Evolutionary conservation across 2,797 vertebrate genomes (phyloP), one percentile per base, ranked within the genome.

Genomic region (Melanotaenia boesemani): DNA sequence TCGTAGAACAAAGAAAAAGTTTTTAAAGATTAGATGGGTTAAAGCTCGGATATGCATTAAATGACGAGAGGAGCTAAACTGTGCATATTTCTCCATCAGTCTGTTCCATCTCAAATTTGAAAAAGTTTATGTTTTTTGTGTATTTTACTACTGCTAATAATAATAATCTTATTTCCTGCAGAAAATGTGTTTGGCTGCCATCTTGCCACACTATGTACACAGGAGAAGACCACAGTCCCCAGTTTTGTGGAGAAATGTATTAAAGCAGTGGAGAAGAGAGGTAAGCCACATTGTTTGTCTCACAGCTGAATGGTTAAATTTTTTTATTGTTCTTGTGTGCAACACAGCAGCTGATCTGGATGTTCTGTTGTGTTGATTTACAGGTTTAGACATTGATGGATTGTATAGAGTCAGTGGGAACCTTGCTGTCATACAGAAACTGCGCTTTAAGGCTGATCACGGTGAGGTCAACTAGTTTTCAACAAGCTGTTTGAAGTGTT

Each of bases 371-470:
- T 86, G 28, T 61, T 72, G 12, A 24, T 62, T 60, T n/a, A 4
- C 91, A 95, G 98, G 98, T 78, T 88, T 99, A 85, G 97, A 96
- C 77, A 96, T 98, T 0, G 98, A 99, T 0, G 97, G 98, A 13
- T 92, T 99, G 44, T 99, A 99, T 89, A 94, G 98, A 82, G 96
- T 98, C 78, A 99, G 97, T 1, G 98, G 98, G 41, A 99, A 99
- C 93, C 88, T 99, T 48, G 97, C 98, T 5, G 93, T 96, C 76
- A 97, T 98, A 83, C 98, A 99, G 93, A 99, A 96, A 65, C 93
- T 99, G 28, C 97, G 98, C 85, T 96, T 95, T 88, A 97, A 96
- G 65, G 97, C 97, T 44, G 97, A 99, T 90, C 98, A 97, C 0
- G 97, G 98, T 99, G 92, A 92, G 55, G 2, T 26, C 32, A 6